A percentile compares a stretch with the other conserved stretches of the same genome.
phyloP scores from a whole-genome alignment of 2,797 vertebrate species.

The Anas bahamensis region DNA sequence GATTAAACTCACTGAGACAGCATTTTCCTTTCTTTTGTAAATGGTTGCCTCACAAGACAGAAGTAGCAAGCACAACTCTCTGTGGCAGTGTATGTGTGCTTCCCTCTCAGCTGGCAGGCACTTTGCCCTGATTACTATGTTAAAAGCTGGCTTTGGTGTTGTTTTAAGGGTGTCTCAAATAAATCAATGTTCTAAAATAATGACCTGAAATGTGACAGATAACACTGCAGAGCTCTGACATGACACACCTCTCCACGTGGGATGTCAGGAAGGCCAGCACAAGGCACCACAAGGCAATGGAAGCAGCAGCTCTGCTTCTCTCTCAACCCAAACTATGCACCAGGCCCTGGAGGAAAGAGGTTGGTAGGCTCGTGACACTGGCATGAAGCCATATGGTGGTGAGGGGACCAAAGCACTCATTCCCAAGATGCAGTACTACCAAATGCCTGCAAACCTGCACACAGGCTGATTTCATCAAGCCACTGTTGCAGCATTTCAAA shows the following conservation, averaged over 20 bases:
- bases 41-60: background rate
- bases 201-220: background rate
- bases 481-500: background rate
- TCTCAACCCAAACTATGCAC: background rate
- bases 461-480: background rate
- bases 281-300: background rate
- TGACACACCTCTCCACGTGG: accelerated
- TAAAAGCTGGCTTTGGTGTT: background rate
- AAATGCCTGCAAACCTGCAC: background rate
- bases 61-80: background rate
- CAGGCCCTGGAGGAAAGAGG: background rate
- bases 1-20: background rate
- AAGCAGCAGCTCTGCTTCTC: background rate
- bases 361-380: background rate
- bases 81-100: accelerated
- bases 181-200: background rate
- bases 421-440: background rate
- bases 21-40: background rate
- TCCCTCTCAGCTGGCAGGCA: background rate
- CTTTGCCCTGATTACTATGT: background rate
- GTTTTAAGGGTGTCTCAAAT: background rate
- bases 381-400: background rate
- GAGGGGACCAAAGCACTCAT: background rate
- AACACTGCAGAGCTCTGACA: background rate
- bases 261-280: background rate